These are phyloP conservation scores for Triplophysa bombifrons DNA, from an alignment of 2,797 vertebrate species.

Conservation along the genomic window DNA sequence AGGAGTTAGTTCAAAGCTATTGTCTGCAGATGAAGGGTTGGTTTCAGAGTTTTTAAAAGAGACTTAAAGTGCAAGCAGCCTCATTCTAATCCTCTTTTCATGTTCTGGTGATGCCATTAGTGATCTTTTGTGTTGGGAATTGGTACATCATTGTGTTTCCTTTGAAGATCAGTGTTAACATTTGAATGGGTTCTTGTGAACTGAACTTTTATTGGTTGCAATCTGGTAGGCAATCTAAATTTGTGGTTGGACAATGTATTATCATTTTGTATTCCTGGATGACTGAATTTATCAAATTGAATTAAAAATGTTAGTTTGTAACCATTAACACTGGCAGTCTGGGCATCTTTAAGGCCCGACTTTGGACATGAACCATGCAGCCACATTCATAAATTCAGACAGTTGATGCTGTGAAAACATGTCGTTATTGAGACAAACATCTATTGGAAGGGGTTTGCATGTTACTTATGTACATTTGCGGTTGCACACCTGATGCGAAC, in stretches of 20 bases:
- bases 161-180: conserved; percentile 39
- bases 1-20: conserved; percentile 49
- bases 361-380: conserved; percentile 1
- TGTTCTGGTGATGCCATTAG: conserved; percentile 52
- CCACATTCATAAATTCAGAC: conserved; percentile 27
- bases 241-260: conserved; percentile 4
- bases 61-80: conserved; percentile 38
- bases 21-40: conserved; percentile 49
- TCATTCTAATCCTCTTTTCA: conserved; percentile 54
- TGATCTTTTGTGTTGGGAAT: conserved; percentile 46
- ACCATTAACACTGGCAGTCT: neutral
- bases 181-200: conserved; percentile 15
- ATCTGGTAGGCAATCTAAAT: neutral
- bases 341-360: neutral
- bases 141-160: conserved; percentile 41
- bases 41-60: conserved; percentile 41
- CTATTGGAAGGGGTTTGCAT: conserved; percentile 48
- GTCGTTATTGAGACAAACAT: conserved; percentile 37
- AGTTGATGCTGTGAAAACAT: neutral
- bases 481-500: conserved; percentile 56
- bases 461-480: conserved; percentile 52
- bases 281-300: neutral
- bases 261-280: neutral
- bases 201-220: neutral
- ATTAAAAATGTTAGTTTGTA: neutral